These are phyloP conservation scores for Netelia virgata DNA, from an alignment of 2,888 invertebrate genomes.

Conservation along the genomic window DNA sequence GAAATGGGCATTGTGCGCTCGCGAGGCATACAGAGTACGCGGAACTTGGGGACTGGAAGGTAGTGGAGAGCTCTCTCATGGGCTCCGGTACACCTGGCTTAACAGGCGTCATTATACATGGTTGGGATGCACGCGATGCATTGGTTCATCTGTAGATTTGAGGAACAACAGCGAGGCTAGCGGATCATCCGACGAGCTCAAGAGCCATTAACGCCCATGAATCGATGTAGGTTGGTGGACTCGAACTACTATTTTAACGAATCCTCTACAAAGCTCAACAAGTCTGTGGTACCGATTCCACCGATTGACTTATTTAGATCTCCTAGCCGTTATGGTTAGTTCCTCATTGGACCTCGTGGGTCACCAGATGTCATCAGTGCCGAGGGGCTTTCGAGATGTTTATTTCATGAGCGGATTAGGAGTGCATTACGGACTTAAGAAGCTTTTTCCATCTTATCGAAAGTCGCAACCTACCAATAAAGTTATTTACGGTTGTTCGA, in stretches of 20 bases:
- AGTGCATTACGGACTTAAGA: not conserved
- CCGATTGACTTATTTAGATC: not conserved
- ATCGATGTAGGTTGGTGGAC: conserved; percentile 15
- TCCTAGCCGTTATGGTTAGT: conserved; percentile 12
- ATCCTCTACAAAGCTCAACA: conserved; percentile 18
- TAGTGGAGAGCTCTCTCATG: conserved; percentile 47
- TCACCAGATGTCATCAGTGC: not conserved
- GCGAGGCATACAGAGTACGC: conserved; percentile 56
- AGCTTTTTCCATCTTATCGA: not conserved
- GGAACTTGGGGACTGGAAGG: conserved; percentile 44
- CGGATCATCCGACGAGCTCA: conserved; percentile 76
- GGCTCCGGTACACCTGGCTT: conserved; percentile 1
- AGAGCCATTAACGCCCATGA: conserved; percentile 78
- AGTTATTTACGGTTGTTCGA: not conserved
- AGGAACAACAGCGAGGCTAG: conserved; percentile 74
- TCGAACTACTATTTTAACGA: conserved; percentile 5
- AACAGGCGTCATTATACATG: conserved; percentile 47
- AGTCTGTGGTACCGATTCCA: conserved; percentile 15
- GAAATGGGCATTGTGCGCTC: conserved; percentile 69
- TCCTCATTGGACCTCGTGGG: not conserved
- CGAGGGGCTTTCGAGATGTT: conserved; percentile 20
- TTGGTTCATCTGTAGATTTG: conserved; percentile 49
- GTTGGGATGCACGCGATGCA: conserved; percentile 56
- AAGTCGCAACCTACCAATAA: conserved; percentile 3
- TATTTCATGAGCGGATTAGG: not conserved